A percentile compares a stretch with the other conserved stretches of the same genome.
Conservation (phyloP, 2,113 vertebrate genomes). For the Eidolon helvum region DNA sequence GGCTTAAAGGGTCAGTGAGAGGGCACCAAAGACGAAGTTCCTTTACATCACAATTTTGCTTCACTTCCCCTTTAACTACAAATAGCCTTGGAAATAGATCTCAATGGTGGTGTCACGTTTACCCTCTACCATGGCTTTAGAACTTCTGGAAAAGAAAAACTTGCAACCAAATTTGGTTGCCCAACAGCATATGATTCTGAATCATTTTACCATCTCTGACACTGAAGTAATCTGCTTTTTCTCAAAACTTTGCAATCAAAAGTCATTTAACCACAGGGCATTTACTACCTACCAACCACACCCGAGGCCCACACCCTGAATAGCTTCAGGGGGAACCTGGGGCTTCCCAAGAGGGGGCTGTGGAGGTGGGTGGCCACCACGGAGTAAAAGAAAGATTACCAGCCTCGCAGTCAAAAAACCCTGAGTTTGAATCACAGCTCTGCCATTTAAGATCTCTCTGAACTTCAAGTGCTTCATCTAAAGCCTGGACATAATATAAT, state of each 20-base stretch:
- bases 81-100: not conserved
- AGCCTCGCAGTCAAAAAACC: slow-evolving; percentile 1
- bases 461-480: not conserved
- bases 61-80: slow-evolving; percentile 56
- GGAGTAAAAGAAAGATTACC: slow-evolving; percentile 3
- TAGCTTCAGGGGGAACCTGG: slow-evolving; percentile 3
- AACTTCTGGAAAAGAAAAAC: slow-evolving; percentile 48
- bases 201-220: slow-evolving; percentile 60
- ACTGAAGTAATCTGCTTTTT: slow-evolving; percentile 49
- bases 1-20: slow-evolving; percentile 9
- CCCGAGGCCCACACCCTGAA: not conserved
- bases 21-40: slow-evolving; percentile 13
- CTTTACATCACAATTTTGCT: slow-evolving; percentile 30
- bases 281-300: slow-evolving; percentile 50
- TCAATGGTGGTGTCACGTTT: not conserved
- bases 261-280: slow-evolving; percentile 44
- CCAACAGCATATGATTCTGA: slow-evolving; percentile 59
- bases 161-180: not conserved
- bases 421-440: slow-evolving; percentile 46
- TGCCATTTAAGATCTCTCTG: slow-evolving; percentile 14
- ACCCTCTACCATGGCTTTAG: not conserved
- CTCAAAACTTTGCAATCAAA: slow-evolving; percentile 42
- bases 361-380: not conserved
- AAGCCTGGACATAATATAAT: slow-evolving; percentile 10
- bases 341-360: slow-evolving; percentile 22